phyloP scores from a whole-genome alignment of 35 echinoderm and acorn worm species.

The Anneissia japonica region DNA sequence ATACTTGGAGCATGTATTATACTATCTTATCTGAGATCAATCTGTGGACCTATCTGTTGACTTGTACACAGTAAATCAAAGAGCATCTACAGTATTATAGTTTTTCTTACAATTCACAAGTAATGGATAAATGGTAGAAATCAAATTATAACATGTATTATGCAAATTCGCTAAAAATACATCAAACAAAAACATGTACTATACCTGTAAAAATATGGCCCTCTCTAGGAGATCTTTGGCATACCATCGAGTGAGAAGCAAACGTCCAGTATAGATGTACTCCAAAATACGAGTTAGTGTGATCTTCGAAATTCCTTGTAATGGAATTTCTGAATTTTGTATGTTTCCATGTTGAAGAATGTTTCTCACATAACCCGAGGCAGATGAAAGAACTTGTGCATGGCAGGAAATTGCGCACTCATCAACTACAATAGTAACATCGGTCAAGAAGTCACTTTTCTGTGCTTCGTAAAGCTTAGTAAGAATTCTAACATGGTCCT shows the following conservation, averaged over 20 bases:
- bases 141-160: too few species aligned
- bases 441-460: background rate
- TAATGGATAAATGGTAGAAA: too few species aligned
- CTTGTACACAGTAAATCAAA: too few species aligned
- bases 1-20: too few species aligned
- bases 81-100: too few species aligned
- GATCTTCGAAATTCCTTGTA: background rate
- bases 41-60: too few species aligned
- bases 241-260: background rate
- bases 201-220: background rate
- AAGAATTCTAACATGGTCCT: background rate
- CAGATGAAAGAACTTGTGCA: background rate
- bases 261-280: background rate
- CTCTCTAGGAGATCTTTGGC: background rate
- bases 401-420: background rate
- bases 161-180: too few species aligned
- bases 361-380: background rate
- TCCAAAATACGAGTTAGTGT: background rate
- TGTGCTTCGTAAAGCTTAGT: background rate
- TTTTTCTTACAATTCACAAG: too few species aligned
- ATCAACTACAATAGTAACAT: background rate
- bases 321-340: background rate
- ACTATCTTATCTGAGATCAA: too few species aligned
- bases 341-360: background rate
- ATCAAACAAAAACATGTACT: too few species aligned